A percentile compares a stretch with the other conserved stretches of the same genome.
phyloP scores from a whole-genome alignment of 2,797 vertebrate species.

The Semaprochilodus insignis region DNA sequence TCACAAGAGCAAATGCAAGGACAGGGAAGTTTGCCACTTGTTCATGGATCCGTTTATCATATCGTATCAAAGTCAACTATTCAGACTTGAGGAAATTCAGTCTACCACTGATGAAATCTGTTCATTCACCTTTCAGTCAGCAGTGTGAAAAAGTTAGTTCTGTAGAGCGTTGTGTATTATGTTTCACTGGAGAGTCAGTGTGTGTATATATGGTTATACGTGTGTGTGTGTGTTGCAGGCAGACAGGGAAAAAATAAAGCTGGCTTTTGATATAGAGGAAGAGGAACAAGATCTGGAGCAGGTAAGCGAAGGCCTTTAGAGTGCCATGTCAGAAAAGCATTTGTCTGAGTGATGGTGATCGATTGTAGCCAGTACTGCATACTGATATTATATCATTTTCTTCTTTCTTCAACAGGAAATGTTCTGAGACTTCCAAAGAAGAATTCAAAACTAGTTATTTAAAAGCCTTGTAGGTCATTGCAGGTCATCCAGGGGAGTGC shows the following conservation, averaged over 20 bases:
- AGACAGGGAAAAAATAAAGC: slow-evolving; percentile 55
- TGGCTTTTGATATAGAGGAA: slow-evolving; percentile 60
- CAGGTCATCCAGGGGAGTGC: not conserved
- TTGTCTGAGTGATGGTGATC: not conserved
- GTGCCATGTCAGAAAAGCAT: slow-evolving; percentile 8
- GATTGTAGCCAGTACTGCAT: not conserved
- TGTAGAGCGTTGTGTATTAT: not conserved
- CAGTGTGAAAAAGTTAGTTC: not conserved
- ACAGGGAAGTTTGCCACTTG: slow-evolving; percentile 19
- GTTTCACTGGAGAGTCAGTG: not conserved
- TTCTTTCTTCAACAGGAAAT: slow-evolving; percentile 27
- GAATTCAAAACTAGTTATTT: not conserved
- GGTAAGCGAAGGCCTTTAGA: slow-evolving; percentile 52
- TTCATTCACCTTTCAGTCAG: slow-evolving; percentile 5
- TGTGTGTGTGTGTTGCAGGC: slow-evolving; percentile 60
- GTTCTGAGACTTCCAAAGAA: slow-evolving; percentile 20
- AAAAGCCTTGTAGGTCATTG: not conserved
- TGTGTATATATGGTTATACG: not conserved
- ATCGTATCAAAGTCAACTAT: slow-evolving; percentile 50
- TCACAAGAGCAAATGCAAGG: slow-evolving; percentile 19
- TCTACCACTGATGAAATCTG: slow-evolving; percentile 24
- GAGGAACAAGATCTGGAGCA: slow-evolving; percentile 72
- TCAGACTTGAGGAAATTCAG: not conserved
- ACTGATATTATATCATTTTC: not conserved
- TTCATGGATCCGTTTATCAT: slow-evolving; percentile 6